phyloP scores from a whole-genome alignment of 2,113 vertebrate species.

The Cyanistes caeruleus region DNA sequence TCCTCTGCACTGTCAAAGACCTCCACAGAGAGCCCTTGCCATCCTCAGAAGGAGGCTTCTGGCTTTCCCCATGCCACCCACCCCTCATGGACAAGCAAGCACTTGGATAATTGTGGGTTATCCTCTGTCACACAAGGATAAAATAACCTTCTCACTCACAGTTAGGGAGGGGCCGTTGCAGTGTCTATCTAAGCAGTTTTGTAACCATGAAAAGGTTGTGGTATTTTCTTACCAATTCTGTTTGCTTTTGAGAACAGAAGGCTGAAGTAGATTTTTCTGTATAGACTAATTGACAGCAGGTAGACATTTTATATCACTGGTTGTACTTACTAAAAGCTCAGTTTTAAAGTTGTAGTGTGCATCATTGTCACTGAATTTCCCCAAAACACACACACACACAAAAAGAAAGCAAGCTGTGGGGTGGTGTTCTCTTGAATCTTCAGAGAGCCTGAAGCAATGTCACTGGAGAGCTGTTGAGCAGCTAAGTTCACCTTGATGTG shows the following conservation, averaged over 20 bases:
- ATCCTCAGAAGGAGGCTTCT: background rate
- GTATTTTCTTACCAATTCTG: background rate
- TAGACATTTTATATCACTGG: background rate
- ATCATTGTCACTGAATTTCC: background rate
- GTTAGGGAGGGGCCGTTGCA: background rate
- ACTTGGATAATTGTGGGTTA: background rate
- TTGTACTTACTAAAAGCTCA: background rate
- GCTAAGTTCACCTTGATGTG: background rate
- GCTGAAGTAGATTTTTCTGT: background rate
- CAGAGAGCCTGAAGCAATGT: background rate
- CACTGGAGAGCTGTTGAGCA: background rate
- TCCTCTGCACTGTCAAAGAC: background rate
- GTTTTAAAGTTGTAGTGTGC: background rate
- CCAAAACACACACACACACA: fast-evolving
- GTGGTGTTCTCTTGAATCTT: background rate
- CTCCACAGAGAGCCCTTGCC: background rate
- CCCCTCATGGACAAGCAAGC: background rate
- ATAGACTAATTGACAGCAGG: background rate
- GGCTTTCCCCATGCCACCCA: background rate
- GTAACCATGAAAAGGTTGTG: background rate
- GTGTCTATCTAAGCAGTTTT: background rate
- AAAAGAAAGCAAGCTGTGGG: background rate
- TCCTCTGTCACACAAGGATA: background rate
- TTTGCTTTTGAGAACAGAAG: background rate
- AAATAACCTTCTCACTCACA: background rate